Evolutionary conservation across 2,888 invertebrate species (phyloP), one percentile per base, ranked within the genome.

Genomic region (Drosophila setosimentum): DNA sequence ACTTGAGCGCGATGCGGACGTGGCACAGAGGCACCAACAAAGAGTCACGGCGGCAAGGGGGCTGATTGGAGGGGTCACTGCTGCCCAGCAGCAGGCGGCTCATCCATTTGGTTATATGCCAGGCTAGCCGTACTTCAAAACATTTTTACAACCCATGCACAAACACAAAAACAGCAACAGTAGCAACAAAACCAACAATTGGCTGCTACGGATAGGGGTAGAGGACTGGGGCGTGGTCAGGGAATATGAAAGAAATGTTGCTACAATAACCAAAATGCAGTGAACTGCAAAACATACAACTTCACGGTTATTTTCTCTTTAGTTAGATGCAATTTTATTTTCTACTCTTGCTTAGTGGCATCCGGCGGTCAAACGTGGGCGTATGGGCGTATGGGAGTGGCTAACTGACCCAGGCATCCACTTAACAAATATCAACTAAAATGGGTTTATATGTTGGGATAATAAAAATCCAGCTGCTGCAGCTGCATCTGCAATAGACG

Each of bases 301-400:
- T 90, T 87, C 80, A 90, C 89, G 89, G 89, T 82, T 89, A 77
- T 86, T 87, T 83, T 90, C 77, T 73, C 83, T 82, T 80, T 82
- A 80, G 80, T 82, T 82, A 82, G 64, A 57, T 79, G 72, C 59
- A 82, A 65, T 79, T 70, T 65, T 64, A 68, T 59, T 59, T 51
- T n/a, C 53, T 30, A 27, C 63, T 37, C 60, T 57, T 35, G 61
- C 62, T 66, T 60, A 55, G 51, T 27, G 7, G 18, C 24, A 27
- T 42, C 53, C 53, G 27, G 57, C 54, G 37, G 33, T 5, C n/a
- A 21, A 21, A 32, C 30, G 29, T 30, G n/a, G 18, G 10, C 18
- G 50, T 50, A 6, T n/a, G 37, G 35, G n/a, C 21, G 37, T 7
- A 27, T 21, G 68, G 67, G 70, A 55, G 71, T 68, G 64, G 48